Percentiles rank a stretch among this genome's conserved stretches.
These are phyloP conservation scores for Aurelia coerulea DNA, from an alignment of 30 jellyfish, hydroid and myxozoan species.

Conservation along the genomic window DNA sequence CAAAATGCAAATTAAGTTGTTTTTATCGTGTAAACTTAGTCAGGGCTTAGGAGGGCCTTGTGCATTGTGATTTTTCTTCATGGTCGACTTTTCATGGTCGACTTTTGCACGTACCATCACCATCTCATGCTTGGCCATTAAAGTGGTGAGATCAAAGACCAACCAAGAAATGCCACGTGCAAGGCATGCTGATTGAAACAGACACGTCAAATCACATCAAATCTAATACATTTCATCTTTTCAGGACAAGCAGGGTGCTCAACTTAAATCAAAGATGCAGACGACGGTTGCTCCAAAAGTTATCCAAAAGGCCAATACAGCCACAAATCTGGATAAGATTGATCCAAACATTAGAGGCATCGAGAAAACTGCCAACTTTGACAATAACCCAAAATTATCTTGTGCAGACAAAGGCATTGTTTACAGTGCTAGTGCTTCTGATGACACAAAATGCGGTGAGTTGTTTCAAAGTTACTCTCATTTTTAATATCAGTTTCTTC, in stretches of 20 bases:
- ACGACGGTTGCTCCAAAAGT: conserved; percentile 58
- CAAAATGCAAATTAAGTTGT: no score
- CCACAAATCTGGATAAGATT: conserved; percentile 20
- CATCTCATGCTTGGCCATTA: no score
- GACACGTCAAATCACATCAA: no score
- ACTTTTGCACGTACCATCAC: no score
- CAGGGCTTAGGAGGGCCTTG: no score
- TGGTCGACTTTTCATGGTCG: no score
- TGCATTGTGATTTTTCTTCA: no score
- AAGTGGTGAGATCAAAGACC: no score
- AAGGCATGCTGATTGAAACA: no score
- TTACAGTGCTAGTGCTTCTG: neutral
- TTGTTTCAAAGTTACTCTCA: neutral
- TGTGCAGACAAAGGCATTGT: conserved; percentile 48
- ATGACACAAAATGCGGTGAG: conserved; percentile 48
- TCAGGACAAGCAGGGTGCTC: conserved; percentile 47
- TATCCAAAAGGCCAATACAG: conserved; percentile 20
- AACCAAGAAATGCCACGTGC: no score
- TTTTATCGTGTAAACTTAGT: no score
- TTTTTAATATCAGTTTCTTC: no score
- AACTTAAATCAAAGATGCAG: conserved; percentile 40
- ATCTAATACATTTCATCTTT: neutral
- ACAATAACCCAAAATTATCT: neutral
- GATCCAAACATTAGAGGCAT: conserved; percentile 46
- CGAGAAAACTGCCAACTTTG: neutral